These are phyloP conservation scores for Helicolenus hilgendorfi DNA, from an alignment of 2,797 vertebrate genomes.

Conservation along the genomic window DNA sequence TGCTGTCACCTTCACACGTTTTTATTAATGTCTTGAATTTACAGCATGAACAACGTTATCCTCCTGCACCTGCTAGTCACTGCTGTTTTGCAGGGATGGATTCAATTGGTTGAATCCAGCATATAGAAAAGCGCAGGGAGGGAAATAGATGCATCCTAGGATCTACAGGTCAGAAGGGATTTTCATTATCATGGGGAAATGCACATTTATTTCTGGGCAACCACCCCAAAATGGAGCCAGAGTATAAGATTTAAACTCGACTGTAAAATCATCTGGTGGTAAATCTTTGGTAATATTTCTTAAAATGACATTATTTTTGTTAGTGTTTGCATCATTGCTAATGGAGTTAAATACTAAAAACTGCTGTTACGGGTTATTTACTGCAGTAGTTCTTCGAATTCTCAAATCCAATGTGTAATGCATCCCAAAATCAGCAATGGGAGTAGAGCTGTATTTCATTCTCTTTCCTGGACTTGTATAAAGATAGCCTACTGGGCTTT, in stretches of 20 bases:
- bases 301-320: not conserved
- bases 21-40: not conserved
- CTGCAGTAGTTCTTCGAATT: not conserved
- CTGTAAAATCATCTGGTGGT: conserved; percentile 12
- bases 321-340: conserved; percentile 5
- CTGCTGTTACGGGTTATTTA: not conserved
- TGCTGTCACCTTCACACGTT: not conserved
- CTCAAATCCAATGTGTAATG: not conserved
- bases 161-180: conserved; percentile 2
- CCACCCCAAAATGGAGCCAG: conserved; percentile 7
- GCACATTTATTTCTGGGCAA: conserved; percentile 24
- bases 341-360: conserved; percentile 18
- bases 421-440: not conserved
- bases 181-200: conserved; percentile 10
- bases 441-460: not conserved
- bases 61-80: not conserved
- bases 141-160: conserved; percentile 4
- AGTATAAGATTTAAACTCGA: not conserved
- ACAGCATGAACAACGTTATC: not conserved
- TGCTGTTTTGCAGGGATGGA: not conserved
- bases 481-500: not conserved
- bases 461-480: not conserved
- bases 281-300: conserved; percentile 21
- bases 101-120: conserved; percentile 12
- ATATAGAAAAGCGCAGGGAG: not conserved